phyloP scores from a whole-genome alignment of 1,140 invertebrate species.

The Aradophagus sp. region DNA sequence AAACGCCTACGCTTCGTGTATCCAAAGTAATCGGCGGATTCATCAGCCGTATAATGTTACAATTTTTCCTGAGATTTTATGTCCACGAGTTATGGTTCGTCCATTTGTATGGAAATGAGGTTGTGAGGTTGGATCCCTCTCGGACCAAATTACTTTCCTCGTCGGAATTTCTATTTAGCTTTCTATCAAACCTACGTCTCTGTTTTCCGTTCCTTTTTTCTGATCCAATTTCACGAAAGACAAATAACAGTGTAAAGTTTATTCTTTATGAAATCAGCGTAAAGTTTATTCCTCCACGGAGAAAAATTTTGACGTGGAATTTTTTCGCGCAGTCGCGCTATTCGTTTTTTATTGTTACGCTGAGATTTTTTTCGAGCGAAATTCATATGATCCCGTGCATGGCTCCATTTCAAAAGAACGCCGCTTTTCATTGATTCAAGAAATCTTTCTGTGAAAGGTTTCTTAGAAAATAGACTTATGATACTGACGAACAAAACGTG shows the following conservation, averaged over 20 bases:
- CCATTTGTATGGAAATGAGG: constrained; percentile 70
- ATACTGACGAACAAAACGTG: too few species aligned
- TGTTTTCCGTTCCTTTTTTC: constrained; percentile 44
- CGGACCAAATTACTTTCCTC: constrained; percentile 62
- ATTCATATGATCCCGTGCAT: too few species aligned
- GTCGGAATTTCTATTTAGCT: constrained; percentile 41
- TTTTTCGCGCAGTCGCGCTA: too few species aligned
- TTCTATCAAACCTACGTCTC: constrained; percentile 46
- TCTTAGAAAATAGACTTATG: too few species aligned
- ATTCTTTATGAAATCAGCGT: constrained; percentile 30
- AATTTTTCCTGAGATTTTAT: constrained; percentile 66
- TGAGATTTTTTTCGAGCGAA: too few species aligned
- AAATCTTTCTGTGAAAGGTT: too few species aligned
- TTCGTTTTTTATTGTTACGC: too few species aligned
- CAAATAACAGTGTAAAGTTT: constrained; percentile 30
- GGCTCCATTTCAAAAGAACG: too few species aligned
- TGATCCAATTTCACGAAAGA: constrained; percentile 52
- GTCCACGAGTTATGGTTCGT: constrained; percentile 64
- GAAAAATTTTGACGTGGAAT: too few species aligned
- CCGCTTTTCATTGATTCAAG: too few species aligned
- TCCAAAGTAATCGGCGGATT: constrained; percentile 59
- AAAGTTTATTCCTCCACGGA: constrained; percentile 8
- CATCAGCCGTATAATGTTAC: constrained; percentile 63
- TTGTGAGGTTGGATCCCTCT: constrained; percentile 53
- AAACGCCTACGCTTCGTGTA: constrained; percentile 39